Percentiles rank a stretch among this genome's conserved stretches.
phyloP scores from a whole-genome alignment of 2,888 invertebrate species.

The Alloscopus bannaensis region DNA sequence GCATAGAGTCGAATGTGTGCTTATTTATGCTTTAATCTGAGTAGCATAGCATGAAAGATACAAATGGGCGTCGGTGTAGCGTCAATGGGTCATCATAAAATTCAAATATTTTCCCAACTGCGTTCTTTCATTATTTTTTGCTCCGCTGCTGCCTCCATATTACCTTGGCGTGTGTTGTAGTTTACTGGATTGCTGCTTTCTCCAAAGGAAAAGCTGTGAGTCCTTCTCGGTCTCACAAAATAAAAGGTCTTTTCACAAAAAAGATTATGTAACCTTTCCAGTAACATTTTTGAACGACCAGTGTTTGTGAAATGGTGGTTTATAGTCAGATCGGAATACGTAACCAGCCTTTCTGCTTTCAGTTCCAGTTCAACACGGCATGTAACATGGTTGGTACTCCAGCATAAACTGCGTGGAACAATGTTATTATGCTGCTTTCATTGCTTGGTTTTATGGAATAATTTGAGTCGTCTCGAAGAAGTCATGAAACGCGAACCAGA shows the following conservation, averaged over 20 bases:
- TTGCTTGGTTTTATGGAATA: constrained; percentile 40
- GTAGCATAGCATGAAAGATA: too few relatives aligned
- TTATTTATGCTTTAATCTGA: too few relatives aligned
- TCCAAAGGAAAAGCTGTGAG: not conserved
- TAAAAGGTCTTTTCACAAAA: too few relatives aligned
- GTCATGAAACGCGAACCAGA: constrained; percentile 16
- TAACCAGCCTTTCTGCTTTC: too few relatives aligned
- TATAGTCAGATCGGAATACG: not conserved
- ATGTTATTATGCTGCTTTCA: constrained; percentile 45
- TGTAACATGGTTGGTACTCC: too few relatives aligned
- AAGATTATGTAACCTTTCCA: not conserved
- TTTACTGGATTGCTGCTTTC: too few relatives aligned
- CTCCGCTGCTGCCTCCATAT: too few relatives aligned
- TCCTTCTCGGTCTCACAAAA: too few relatives aligned
- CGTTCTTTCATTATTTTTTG: not conserved
- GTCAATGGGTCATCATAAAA: constrained; percentile 3
- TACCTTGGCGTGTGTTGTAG: too few relatives aligned
- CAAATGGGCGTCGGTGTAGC: too few relatives aligned
- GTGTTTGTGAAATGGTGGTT: not conserved
- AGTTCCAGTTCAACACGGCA: not conserved
- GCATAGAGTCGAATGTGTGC: too few relatives aligned
- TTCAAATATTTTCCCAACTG: constrained; percentile 8
- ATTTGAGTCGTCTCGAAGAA: constrained; percentile 42
- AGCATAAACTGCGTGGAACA: constrained; percentile 47
- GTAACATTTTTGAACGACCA: not conserved